Evolutionary conservation across 2,113 vertebrate genomes (phyloP).

Genomic region (Pitta sordida): DNA sequence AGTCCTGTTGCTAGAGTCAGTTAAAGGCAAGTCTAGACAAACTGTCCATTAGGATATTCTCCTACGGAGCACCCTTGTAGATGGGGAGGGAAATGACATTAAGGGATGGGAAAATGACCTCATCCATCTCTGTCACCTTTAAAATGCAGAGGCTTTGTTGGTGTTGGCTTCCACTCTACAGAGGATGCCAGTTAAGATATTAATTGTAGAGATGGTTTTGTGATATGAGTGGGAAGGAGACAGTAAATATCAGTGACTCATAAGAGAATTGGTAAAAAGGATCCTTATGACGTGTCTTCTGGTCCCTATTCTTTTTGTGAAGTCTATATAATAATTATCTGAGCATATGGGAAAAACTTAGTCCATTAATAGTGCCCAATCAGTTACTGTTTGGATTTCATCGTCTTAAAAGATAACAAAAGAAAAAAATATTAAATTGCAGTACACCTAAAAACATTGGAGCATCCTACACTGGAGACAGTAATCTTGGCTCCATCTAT

Average conservation of each 20-base stretch:
- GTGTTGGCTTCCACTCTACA: neutral
- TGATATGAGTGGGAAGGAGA: neutral
- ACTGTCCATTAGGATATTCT: conserved; percentile 17
- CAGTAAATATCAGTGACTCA: neutral
- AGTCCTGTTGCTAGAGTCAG: conserved; percentile 22
- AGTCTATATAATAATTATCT: neutral
- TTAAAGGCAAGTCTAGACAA: conserved; percentile 57
- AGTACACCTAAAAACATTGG: neutral
- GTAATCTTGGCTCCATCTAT: conserved; percentile 1
- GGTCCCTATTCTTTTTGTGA: neutral
- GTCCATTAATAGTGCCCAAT: neutral
- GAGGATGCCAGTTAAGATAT: neutral
- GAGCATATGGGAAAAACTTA: neutral
- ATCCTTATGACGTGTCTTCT: neutral
- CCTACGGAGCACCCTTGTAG: neutral
- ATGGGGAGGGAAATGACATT: conserved; percentile 12
- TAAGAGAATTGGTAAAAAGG: neutral
- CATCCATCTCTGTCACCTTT: conserved; percentile 30
- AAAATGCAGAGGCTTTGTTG: neutral
- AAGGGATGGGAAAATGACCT: conserved; percentile 28
- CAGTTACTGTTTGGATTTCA: neutral
- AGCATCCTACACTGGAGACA: neutral
- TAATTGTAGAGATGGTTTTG: neutral
- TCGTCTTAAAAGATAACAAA: neutral
- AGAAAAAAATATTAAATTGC: neutral